Percentiles rank a stretch among this genome's conserved stretches.
Conservation (phyloP, 2,113 vertebrate species). For the Dipodomys stephensi region DNA sequence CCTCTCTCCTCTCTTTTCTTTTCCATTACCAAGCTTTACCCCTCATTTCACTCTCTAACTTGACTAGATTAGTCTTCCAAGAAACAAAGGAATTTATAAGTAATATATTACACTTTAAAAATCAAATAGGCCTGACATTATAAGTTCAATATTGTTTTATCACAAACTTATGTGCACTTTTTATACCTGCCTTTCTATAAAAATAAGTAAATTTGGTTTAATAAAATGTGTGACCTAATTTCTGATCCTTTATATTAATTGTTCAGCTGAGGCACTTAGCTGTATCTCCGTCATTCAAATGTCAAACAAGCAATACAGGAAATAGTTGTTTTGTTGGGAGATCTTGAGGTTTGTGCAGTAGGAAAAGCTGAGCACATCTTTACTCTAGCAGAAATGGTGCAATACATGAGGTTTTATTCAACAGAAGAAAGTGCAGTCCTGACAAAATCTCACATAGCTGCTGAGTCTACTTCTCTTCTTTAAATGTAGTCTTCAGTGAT, state of each 20-base stretch:
- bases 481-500: slow-evolving; percentile 26
- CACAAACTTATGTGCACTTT: neutral
- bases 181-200: slow-evolving; percentile 48
- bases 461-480: slow-evolving; percentile 44
- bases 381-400: slow-evolving; percentile 35
- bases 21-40: neutral
- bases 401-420: slow-evolving; percentile 64
- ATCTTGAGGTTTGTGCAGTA: slow-evolving; percentile 35
- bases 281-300: slow-evolving; percentile 47
- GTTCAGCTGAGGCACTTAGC: slow-evolving; percentile 7
- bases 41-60: neutral
- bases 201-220: slow-evolving; percentile 37
- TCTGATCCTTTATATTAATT: slow-evolving; percentile 22
- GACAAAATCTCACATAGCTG: slow-evolving; percentile 50
- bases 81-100: slow-evolving; percentile 5
- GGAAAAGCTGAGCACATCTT: slow-evolving; percentile 24
- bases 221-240: slow-evolving; percentile 49
- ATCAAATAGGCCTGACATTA: neutral
- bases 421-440: slow-evolving; percentile 56
- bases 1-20: neutral
- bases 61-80: neutral
- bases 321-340: neutral
- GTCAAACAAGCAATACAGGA: slow-evolving; percentile 34
- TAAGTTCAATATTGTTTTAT: neutral
- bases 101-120: slow-evolving; percentile 38